phyloP scores from a whole-genome alignment of 1,140 invertebrate genomes.

The Holcopasites calliopsidis region DNA sequence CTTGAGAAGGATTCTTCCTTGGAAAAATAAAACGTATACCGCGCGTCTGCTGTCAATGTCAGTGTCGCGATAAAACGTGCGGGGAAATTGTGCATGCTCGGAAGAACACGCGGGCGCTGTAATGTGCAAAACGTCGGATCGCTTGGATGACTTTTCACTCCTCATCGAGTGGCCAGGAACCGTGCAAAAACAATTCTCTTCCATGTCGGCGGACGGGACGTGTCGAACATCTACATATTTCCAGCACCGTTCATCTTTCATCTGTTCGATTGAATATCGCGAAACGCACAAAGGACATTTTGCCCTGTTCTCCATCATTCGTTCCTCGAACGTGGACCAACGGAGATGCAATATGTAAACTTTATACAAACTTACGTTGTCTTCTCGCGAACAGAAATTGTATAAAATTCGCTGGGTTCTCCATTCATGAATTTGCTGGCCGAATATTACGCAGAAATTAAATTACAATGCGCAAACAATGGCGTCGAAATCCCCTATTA shows the following conservation, averaged over 20 bases:
- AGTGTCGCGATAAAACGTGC: neutral
- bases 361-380: too few relatives aligned
- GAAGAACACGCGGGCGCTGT: neutral
- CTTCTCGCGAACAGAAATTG: too few relatives aligned
- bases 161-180: slow-evolving; percentile 52
- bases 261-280: slow-evolving; percentile 44
- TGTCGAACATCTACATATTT: slow-evolving; percentile 38
- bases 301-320: neutral
- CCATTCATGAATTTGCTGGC: too few relatives aligned
- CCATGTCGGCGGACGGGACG: slow-evolving; percentile 30
- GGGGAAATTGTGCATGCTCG: neutral
- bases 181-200: slow-evolving; percentile 53
- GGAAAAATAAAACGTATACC: too few relatives aligned
- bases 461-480: too few relatives aligned
- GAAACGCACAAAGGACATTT: slow-evolving; percentile 22
- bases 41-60: slow-evolving; percentile 17
- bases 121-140: slow-evolving; percentile 13
- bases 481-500: too few relatives aligned
- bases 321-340: neutral
- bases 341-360: too few relatives aligned
- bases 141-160: slow-evolving; percentile 38
- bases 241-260: slow-evolving; percentile 40
- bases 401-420: too few relatives aligned
- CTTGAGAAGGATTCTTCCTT: neutral
- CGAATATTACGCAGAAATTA: too few relatives aligned